Conservation (phyloP, 2,888 invertebrate genomes). For the Lochmaea capreae region DNA sequence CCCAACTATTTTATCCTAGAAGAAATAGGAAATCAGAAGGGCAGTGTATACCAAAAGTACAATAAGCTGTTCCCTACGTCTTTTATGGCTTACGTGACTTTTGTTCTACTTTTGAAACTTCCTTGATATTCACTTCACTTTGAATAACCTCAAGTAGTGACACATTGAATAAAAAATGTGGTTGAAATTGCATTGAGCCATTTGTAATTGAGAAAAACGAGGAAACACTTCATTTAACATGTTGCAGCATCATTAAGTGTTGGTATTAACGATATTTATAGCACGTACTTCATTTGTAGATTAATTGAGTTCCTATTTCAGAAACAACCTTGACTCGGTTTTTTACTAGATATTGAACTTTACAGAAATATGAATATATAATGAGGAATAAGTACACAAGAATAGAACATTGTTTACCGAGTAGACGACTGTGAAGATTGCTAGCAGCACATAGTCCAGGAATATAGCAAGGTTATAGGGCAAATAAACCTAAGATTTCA, state of each 20-base stretch:
- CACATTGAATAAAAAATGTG: not conserved
- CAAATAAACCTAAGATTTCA: no score
- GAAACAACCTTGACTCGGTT: no score
- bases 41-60: not conserved
- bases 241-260: not conserved
- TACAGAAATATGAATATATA: no score
- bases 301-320: no score
- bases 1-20: no score
- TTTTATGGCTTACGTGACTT: conserved; percentile 1
- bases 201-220: not conserved
- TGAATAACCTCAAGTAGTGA: not conserved
- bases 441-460: no score
- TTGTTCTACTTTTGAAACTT: not conserved
- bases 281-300: no score
- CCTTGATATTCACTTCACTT: not conserved
- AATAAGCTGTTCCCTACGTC: not conserved
- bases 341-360: no score
- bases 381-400: no score
- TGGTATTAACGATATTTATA: not conserved
- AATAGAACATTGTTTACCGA: no score
- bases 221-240: not conserved
- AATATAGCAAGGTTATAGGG: no score
- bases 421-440: no score
- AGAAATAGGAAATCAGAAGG: not conserved
- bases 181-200: not conserved